Conservation (phyloP, 2,888 invertebrate species). For the Aplocera efformata region DNA sequence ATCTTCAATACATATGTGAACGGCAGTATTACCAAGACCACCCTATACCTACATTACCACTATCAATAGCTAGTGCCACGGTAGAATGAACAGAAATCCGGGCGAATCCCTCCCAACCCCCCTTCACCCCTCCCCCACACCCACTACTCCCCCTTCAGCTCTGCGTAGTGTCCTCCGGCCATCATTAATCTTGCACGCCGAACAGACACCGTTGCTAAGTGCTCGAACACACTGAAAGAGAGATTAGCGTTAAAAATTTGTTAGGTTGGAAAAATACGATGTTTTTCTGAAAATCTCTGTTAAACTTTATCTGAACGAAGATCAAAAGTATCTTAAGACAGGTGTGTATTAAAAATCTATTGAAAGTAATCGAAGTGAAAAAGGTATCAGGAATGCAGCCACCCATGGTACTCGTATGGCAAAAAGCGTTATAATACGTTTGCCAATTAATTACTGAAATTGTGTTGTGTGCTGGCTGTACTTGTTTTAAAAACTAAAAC, state of each 20-base stretch:
- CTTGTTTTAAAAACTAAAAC: too few species aligned
- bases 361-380: too few species aligned
- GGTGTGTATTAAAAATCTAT: too few species aligned
- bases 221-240: slow-evolving; percentile 28
- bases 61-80: slow-evolving; percentile 15
- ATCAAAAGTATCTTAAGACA: too few species aligned
- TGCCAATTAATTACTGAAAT: too few species aligned
- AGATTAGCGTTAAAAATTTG: slow-evolving; percentile 19
- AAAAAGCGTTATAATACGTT: too few species aligned
- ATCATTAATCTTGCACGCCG: slow-evolving; percentile 73
- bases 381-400: too few species aligned
- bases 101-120: slow-evolving; percentile 26
- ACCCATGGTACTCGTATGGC: too few species aligned
- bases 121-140: slow-evolving; percentile 32
- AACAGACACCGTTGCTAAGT: slow-evolving; percentile 53
- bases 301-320: too few species aligned
- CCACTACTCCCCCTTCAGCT: slow-evolving; percentile 26
- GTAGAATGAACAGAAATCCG: slow-evolving; percentile 38
- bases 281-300: slow-evolving; percentile 10
- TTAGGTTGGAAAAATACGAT: slow-evolving; percentile 16
- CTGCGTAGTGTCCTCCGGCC: slow-evolving; percentile 54
- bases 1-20: too few species aligned
- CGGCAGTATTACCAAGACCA: too few species aligned
- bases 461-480: too few species aligned
- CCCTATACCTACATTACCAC: slow-evolving; percentile 22